Conservation (phyloP, 1,140 invertebrate genomes). For the Bombus polaris region DNA sequence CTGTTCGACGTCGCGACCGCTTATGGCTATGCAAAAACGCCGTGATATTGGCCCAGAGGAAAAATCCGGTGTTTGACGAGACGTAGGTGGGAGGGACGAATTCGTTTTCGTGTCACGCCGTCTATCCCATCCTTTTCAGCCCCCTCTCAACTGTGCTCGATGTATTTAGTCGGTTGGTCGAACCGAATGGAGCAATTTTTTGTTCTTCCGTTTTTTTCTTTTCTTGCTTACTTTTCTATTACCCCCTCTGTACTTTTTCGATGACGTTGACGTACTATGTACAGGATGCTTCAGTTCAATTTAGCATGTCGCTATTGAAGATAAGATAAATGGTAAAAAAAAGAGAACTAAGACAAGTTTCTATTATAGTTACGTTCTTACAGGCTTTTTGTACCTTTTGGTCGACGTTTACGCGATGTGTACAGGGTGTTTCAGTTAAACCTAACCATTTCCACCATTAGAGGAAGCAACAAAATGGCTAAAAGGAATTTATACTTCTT, state of each 20-base stretch:
- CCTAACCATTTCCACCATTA: background rate
- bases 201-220: too few species aligned
- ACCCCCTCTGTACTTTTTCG: too few species aligned
- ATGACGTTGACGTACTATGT: background rate
- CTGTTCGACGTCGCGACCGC: constrained; percentile 47
- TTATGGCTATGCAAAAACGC: constrained; percentile 61
- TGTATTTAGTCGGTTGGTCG: constrained; percentile 5
- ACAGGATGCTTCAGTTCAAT: background rate
- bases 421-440: background rate
- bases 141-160: background rate
- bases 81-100: background rate
- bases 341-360: too few species aligned
- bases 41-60: constrained; percentile 21
- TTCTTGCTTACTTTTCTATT: background rate
- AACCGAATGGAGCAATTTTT: constrained; percentile 19
- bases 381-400: background rate
- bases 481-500: too few species aligned
- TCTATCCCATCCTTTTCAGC: background rate
- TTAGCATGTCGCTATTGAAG: background rate
- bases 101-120: constrained; percentile 27
- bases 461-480: too few species aligned
- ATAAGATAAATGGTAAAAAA: background rate
- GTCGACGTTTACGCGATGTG: background rate
- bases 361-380: too few species aligned
- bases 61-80: constrained; percentile 34